Conservation (phyloP, 2,888 invertebrate genomes). For the Heliconius hortense region DNA sequence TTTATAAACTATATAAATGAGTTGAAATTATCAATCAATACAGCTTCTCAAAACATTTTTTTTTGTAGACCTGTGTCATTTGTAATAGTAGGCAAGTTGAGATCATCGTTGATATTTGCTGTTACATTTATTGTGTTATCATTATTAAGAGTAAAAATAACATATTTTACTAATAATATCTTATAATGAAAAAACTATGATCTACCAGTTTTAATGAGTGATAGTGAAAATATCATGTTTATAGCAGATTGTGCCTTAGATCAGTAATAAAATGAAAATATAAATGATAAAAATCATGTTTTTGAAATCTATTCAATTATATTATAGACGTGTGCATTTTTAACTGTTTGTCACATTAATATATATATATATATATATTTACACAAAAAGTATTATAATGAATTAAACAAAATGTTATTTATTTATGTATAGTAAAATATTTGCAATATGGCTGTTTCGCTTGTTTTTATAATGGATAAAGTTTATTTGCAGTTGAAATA, state of each 20-base stretch:
- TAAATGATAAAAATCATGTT: constrained; percentile 46
- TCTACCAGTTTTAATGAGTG: constrained; percentile 71
- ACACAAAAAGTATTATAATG: constrained; percentile 49
- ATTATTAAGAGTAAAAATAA: constrained; percentile 61
- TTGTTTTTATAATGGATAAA: constrained; percentile 65
- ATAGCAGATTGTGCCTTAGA: constrained; percentile 80
- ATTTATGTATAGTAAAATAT: constrained; percentile 55
- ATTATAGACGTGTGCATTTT: constrained; percentile 66
- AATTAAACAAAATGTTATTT: constrained; percentile 57
- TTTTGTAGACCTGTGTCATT: constrained; percentile 39
- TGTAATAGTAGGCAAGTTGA: constrained; percentile 61
- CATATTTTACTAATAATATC: constrained; percentile 64
- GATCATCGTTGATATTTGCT: constrained; percentile 73
- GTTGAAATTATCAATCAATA: background rate
- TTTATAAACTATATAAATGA: background rate
- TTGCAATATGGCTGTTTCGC: constrained; percentile 74
- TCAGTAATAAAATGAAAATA: constrained; percentile 57
- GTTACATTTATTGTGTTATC: constrained; percentile 74
- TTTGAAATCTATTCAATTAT: constrained; percentile 56
- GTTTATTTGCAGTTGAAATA: constrained; percentile 73
- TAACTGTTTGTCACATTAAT: constrained; percentile 56
- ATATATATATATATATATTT: constrained; percentile 50
- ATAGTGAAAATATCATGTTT: constrained; percentile 68
- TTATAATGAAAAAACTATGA: constrained; percentile 59
- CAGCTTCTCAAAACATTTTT: background rate